Base-by-base conservation (phyloP, 2,888 invertebrate genomes). In the Trachelus troglodyta region DNA sequence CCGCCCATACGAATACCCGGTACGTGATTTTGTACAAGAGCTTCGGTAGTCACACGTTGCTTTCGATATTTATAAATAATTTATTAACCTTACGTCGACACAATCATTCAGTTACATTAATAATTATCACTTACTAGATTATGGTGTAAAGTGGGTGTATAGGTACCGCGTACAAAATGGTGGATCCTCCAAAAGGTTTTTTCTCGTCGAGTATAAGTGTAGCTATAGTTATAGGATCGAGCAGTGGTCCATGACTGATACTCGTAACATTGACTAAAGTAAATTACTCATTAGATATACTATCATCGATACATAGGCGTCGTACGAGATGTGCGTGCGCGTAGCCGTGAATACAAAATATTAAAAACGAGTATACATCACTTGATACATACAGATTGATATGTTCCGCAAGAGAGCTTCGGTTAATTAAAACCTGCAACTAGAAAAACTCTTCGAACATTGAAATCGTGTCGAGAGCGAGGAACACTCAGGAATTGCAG, bases 141-240 rank as follows among this genome's bases (percentile, higher is more conserved):
- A 85, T 82, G 75, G 84, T 88, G 85, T 87, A 88, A 89, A 88
- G 82, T 83, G 82, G 79, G 82, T 88, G 83, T 88, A 87, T 85
- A 56, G 56, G 56, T 56, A 88, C 82, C 83, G 85, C 81, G 84
- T 88, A 88, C 82, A 88, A 88, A 87, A 86, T 79, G 77, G 77
- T 82, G 71, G 76, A 81, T 76, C 79, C 79, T 76, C 56, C 12
- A 40, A 79, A 68, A 79, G 76, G 75, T 77, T 69, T 73, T 37
- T 37, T 75, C 68, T 69, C 33, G n/a, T 34, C 69, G 15, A 31
- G 31, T 71, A 71, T 71, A 71, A 31, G 56, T 56, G 1, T 56
- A 23, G 56, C 23, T 9, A 56, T 56, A 23, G 56, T 56, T 23
- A 23, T 56, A 56, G 23, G 2, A 56, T 56, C 56, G 56, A 56